These are phyloP conservation scores for Sylvilagus floridanus DNA, from an alignment of 2,797 vertebrate genomes.

Conservation along the genomic window DNA sequence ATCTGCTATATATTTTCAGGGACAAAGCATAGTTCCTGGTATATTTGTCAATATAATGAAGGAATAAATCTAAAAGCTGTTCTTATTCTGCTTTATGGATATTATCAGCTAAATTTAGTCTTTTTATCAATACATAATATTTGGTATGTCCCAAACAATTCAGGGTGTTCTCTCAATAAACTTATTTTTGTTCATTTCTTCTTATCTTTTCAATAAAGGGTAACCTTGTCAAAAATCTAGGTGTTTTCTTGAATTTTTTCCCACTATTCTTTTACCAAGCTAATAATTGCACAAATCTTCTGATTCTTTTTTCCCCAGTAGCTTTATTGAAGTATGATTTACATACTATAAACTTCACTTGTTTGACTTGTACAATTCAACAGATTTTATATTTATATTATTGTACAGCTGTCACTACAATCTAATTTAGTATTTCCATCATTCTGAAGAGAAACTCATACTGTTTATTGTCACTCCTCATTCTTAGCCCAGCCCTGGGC, in stretches of 20 bases:
- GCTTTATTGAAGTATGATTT: not conserved
- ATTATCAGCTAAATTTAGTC: not conserved
- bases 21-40: not conserved
- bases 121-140: not conserved
- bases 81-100: not conserved
- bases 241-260: not conserved
- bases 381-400: conserved; percentile 10
- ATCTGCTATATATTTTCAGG: not conserved
- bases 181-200: not conserved
- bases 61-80: not conserved
- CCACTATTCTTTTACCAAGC: not conserved
- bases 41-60: not conserved
- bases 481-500: not conserved
- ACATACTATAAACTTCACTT: not conserved
- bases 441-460: not conserved
- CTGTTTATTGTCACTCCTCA: not conserved
- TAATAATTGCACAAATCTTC: not conserved
- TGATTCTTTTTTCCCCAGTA: not conserved
- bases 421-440: conserved; percentile 8
- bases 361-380: not conserved
- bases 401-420: not conserved
- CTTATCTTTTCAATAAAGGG: not conserved
- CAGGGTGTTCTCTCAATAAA: not conserved
- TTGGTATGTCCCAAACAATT: not conserved
- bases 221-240: not conserved